These are phyloP conservation scores for Philonicus albiceps DNA, from an alignment of 2,888 invertebrate genomes.

Conservation along the genomic window DNA sequence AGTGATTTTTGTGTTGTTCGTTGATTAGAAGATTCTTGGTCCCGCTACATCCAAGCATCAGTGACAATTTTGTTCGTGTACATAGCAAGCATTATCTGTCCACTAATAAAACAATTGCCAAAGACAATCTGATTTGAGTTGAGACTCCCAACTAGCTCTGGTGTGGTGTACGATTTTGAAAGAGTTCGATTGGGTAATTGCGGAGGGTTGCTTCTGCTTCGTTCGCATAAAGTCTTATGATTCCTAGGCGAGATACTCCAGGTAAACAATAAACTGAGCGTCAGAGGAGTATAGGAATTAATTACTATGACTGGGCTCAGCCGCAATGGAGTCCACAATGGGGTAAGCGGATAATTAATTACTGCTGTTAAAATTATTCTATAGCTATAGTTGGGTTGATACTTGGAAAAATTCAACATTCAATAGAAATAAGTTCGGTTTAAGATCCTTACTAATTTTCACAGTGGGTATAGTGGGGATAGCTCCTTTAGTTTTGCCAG, in stretches of 20 bases:
- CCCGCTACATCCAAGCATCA: neutral
- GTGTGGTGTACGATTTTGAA: neutral
- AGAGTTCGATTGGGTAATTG: neutral
- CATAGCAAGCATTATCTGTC: neutral
- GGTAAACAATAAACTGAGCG: neutral
- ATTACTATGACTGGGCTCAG: slow-evolving; percentile 18
- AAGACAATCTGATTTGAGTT: neutral
- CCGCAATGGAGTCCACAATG: slow-evolving; percentile 14
- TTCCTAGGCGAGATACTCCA: neutral
- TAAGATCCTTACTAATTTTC: neutral
- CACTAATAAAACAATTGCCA: neutral
- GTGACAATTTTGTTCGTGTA: neutral
- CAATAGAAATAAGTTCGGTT: neutral
- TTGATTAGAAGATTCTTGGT: neutral
- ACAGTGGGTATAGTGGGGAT: too few species aligned
- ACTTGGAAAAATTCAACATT: neutral
- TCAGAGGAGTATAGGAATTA: neutral
- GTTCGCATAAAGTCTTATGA: neutral
- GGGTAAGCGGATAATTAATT: neutral
- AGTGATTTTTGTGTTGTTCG: neutral
- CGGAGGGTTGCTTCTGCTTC: neutral
- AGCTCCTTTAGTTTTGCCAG: too few species aligned
- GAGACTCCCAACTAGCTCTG: neutral
- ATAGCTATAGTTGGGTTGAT: neutral
- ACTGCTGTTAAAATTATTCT: neutral